phyloP scores from a whole-genome alignment of 2,113 vertebrate genomes.

The Bothrops jararaca region DNA sequence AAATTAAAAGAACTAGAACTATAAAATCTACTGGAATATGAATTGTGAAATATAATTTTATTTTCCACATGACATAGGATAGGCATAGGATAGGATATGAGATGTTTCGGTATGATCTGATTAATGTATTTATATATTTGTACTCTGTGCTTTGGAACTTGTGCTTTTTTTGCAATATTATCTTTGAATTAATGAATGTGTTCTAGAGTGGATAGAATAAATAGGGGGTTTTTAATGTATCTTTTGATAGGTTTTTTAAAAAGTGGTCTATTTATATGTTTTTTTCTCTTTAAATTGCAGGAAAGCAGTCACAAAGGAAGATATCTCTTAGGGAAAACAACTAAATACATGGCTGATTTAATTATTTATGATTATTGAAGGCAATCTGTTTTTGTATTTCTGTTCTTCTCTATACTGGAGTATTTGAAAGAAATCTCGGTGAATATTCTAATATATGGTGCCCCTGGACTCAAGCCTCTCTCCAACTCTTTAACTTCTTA shows the following conservation, averaged over 20 bases:
- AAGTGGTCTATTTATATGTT: not conserved
- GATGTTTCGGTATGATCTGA: not conserved
- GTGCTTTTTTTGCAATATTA: not conserved
- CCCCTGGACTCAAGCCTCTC: too few species aligned
- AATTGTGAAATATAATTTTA: not conserved
- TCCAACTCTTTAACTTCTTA: not conserved
- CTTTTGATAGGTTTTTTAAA: not conserved
- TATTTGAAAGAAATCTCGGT: not conserved
- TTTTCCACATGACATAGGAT: not conserved
- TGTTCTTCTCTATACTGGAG: not conserved
- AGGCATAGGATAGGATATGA: not conserved
- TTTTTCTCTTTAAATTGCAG: not conserved
- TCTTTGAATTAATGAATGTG: not conserved
- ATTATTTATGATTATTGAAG: not conserved
- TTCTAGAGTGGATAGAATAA: not conserved
- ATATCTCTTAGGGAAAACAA: not conserved
- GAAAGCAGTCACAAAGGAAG: not conserved
- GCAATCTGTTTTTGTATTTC: not conserved
- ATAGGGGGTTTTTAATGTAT: not conserved
- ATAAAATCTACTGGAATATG: slow-evolving; percentile 7
- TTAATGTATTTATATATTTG: not conserved
- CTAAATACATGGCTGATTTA: not conserved
- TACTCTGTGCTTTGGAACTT: not conserved
- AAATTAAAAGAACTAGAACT: slow-evolving; percentile 22
- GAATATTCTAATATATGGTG: not conserved